These are phyloP conservation scores for Barbus barbus DNA, from an alignment of 2,113 vertebrate genomes.

Conservation along the genomic window DNA sequence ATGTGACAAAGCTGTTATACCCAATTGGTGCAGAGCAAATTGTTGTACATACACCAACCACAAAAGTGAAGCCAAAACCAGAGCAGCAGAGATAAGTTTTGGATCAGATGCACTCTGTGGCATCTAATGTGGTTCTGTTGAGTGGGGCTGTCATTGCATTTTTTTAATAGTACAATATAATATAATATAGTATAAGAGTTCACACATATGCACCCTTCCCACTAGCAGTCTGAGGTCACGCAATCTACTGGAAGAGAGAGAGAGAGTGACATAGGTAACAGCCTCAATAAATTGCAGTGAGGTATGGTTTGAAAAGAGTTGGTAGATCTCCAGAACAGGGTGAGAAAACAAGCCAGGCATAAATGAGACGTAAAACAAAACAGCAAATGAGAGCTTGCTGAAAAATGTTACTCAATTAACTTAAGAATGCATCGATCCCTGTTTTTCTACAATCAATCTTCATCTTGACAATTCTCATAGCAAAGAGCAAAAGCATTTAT, in stretches of 20 bases:
- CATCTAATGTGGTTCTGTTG: not conserved
- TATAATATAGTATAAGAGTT: not conserved
- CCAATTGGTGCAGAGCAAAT: not conserved
- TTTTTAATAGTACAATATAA: not conserved
- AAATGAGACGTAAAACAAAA: constrained; percentile 18
- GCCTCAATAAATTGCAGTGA: not conserved
- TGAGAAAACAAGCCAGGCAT: constrained; percentile 35
- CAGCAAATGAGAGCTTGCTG: not conserved
- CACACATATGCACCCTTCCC: not conserved
- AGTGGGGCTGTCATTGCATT: not conserved
- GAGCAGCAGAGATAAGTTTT: not conserved
- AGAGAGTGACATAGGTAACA: not conserved
- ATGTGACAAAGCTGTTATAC: constrained; percentile 1
- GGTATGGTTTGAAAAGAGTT: constrained; percentile 19
- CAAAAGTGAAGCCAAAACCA: not conserved
- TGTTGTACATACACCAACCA: not conserved
- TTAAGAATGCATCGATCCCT: constrained; percentile 22
- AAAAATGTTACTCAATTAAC: constrained; percentile 42
- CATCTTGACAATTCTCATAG: constrained; percentile 2
- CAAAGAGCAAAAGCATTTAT: constrained; percentile 21
- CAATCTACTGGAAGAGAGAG: not conserved
- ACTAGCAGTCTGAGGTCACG: not conserved
- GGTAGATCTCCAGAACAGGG: constrained; percentile 10
- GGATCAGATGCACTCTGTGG: not conserved
- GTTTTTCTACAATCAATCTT: constrained; percentile 52